Evolutionary conservation across 2,113 vertebrate species (phyloP).

Genomic region (Chlorodrepanis virens): DNA sequence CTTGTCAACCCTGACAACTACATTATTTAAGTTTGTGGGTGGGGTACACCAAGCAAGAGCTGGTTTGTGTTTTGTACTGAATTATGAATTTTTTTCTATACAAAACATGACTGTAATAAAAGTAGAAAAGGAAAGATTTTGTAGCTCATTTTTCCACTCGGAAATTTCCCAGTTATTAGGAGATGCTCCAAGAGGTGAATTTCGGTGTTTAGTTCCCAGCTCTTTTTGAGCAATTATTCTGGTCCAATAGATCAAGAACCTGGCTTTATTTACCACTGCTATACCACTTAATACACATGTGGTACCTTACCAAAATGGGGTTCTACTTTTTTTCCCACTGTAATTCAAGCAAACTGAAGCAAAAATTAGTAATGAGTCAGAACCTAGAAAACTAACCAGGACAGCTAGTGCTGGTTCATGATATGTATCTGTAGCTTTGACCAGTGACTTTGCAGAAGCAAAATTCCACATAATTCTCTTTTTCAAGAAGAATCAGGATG

Average conservation of each 20-base stretch:
- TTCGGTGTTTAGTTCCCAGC: neutral
- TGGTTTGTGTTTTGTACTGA: constrained; percentile 28
- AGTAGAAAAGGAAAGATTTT: neutral
- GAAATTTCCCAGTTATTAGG: neutral
- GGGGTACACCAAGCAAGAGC: neutral
- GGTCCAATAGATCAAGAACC: neutral
- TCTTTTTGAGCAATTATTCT: neutral
- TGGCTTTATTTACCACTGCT: neutral
- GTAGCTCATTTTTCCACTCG: neutral
- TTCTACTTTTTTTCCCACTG: neutral
- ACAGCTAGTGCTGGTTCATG: neutral
- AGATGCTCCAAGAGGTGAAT: neutral
- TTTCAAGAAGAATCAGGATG: neutral
- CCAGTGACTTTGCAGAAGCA: neutral
- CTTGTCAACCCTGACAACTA: constrained; percentile 63
- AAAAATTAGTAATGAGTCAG: neutral
- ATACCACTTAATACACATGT: neutral
- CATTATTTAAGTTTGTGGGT: constrained; percentile 61
- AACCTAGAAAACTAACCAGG: neutral
- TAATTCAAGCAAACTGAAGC: neutral
- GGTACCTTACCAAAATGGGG: neutral
- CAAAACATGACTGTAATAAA: neutral
- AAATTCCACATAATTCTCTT: neutral
- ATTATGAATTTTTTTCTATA: constrained; percentile 14
- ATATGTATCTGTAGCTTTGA: neutral